A percentile compares a stretch with the other conserved stretches of the same genome.
Evolutionary conservation across 2,888 invertebrate genomes (phyloP).

Genomic region (Hydraecia micacea): DNA sequence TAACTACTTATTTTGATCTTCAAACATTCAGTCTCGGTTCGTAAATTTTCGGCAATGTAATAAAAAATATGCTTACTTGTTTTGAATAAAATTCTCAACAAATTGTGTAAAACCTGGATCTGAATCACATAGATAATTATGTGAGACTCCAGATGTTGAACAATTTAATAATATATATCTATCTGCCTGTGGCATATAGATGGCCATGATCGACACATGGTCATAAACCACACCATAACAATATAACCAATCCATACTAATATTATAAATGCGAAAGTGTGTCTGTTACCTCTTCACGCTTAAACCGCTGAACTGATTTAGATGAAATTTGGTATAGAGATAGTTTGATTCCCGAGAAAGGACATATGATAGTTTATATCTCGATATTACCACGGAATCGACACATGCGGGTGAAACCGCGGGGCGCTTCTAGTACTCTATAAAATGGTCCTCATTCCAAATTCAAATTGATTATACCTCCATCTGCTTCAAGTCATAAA

Average conservation of each 20-base stretch:
- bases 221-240: neutral
- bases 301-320: no score
- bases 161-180: no score
- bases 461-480: constrained; percentile 13
- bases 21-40: neutral
- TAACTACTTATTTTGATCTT: neutral
- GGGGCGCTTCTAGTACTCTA: neutral
- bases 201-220: constrained; percentile 35
- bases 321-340: no score
- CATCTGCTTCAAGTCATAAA: constrained; percentile 53
- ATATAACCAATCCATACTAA: constrained; percentile 1
- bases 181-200: neutral
- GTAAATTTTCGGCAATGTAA: neutral
- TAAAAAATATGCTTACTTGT: neutral
- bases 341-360: no score
- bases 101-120: neutral
- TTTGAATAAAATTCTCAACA: neutral
- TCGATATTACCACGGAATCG: no score
- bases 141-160: no score
- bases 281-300: no score
- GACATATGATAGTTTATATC: no score
- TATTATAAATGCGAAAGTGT: no score
- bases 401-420: no score
- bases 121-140: no score
- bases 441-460: neutral